A percentile compares a stretch with the other conserved stretches of the same genome.
Evolutionary conservation across 2,797 vertebrate species (phyloP).

Genomic region (Sebastes vulpes): DNA sequence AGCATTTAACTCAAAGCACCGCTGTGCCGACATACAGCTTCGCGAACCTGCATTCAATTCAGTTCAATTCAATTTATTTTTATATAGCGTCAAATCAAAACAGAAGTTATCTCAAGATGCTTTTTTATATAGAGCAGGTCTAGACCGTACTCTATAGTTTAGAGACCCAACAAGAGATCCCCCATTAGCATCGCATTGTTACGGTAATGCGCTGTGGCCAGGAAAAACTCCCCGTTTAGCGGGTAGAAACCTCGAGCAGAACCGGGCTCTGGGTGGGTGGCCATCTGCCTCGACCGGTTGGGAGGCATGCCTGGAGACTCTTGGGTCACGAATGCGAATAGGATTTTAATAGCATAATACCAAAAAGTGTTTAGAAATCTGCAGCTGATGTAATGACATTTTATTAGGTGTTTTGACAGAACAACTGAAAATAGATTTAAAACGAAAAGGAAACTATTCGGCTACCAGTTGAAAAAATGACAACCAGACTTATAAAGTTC

Average conservation of each 20-base stretch:
- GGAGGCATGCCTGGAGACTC: neutral
- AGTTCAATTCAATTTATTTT: too few species aligned
- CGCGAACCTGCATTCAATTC: neutral
- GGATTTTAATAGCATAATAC: neutral
- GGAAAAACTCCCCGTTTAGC: too few species aligned
- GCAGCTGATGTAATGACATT: constrained; percentile 7
- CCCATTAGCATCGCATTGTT: too few species aligned
- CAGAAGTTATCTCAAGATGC: too few species aligned
- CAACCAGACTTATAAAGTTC: neutral
- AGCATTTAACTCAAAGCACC: neutral
- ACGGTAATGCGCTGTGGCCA: fast-evolving
- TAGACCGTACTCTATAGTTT: too few species aligned
- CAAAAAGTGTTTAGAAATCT: constrained; percentile 10
- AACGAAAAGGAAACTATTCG: neutral
- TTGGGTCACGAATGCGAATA: neutral
- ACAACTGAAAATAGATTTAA: neutral
- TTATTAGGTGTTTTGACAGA: constrained; percentile 22
- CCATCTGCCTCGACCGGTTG: too few species aligned
- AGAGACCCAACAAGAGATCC: too few species aligned
- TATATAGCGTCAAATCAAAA: too few species aligned
- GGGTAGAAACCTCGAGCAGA: too few species aligned
- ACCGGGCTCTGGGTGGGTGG: too few species aligned
- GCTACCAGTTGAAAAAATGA: neutral
- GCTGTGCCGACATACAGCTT: neutral
- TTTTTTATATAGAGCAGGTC: too few species aligned